Evolutionary conservation across 2,113 vertebrate genomes (phyloP).

Genomic region (Heterotis niloticus): DNA sequence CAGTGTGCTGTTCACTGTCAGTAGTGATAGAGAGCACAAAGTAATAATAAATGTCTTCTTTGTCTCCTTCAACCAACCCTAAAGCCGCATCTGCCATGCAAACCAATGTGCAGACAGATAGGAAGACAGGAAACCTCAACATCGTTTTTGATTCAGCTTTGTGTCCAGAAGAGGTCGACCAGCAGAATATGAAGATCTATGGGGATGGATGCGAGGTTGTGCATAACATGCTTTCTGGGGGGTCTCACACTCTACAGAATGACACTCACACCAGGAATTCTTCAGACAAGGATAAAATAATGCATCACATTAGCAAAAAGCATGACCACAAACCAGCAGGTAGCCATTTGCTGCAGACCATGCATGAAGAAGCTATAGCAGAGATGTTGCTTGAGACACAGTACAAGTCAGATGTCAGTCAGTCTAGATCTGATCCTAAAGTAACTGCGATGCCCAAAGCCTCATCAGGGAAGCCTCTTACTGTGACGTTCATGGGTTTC

Average conservation of each 20-base stretch:
- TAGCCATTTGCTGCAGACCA: conserved; percentile 61
- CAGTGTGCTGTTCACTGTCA: neutral
- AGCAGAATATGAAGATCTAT: conserved; percentile 89
- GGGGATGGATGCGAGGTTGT: conserved; percentile 93
- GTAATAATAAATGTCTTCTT: conserved; percentile 10
- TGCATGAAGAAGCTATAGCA: conserved; percentile 77
- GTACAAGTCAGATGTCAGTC: conserved; percentile 58
- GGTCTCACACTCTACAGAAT: conserved; percentile 83
- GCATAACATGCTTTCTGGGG: conserved; percentile 86
- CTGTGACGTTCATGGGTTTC: conserved; percentile 98
- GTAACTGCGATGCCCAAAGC: conserved; percentile 56
- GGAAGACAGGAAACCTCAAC: conserved; percentile 86
- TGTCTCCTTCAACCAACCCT: conserved; percentile 62
- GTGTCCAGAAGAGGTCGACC: conserved; percentile 77
- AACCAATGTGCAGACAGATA: conserved; percentile 96
- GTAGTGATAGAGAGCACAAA: neutral
- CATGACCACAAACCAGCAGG: conserved; percentile 60
- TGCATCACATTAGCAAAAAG: conserved; percentile 80
- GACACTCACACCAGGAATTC: conserved; percentile 84
- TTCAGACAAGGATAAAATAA: conserved; percentile 82
- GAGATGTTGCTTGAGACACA: conserved; percentile 75
- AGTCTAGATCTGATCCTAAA: conserved; percentile 45
- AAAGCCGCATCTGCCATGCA: conserved; percentile 97
- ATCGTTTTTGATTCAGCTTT: conserved; percentile 84
- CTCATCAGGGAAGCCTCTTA: conserved; percentile 78